Evolutionary conservation across 1,140 invertebrate genomes (phyloP), one percentile per base, ranked within the genome.

Genomic region (Trachymyrmex cornetzi): DNA sequence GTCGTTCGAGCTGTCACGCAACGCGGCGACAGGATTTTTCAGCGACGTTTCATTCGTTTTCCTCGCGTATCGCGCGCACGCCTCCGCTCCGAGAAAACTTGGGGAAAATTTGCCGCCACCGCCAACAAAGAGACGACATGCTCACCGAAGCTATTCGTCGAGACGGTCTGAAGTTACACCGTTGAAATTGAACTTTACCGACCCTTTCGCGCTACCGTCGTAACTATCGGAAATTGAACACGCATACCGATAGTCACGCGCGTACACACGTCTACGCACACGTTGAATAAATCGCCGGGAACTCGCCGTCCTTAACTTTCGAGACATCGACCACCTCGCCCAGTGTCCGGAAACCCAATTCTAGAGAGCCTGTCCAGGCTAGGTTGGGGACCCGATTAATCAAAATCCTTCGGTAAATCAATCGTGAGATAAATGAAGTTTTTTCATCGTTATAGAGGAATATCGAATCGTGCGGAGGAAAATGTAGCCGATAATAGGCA

Each of bases 221-320:
- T 91, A 94, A 93, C 92, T 92, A 92, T 93, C 91, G 91, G 93
- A 94, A 94, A 94, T 94, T 93, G 93, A 92, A 92, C 88, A 88
- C 91, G 90, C 89, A 87, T 92, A 93, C 84, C 61, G 89, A 67
- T 67, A 77, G n/a, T 77, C 85, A 63, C 53, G 55, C 30, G 34
- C 38, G 69, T 57, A 71, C 12, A 69, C 67, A 57, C 34, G 50
- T 67, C 0, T n/a, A 75, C 75, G 63, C 69, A 64, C 24, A 48
- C 79, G 77, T 67, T 57, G 86, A 30, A 57, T 84, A 93, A 92
- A 87, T 90, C 48, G 30, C 30, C 30, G 48, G 75, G 48, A 82
- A 77, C 55, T 81, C 19, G 50, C 61, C 53, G 22, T 63, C 71
- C 72, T 87, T 84, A 88, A 91, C 89, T 87, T 55, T 91, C 48